Evolutionary conservation across 35 echinoderm and acorn worm genomes (phyloP).

Genomic region (Apostichopus californicus): DNA sequence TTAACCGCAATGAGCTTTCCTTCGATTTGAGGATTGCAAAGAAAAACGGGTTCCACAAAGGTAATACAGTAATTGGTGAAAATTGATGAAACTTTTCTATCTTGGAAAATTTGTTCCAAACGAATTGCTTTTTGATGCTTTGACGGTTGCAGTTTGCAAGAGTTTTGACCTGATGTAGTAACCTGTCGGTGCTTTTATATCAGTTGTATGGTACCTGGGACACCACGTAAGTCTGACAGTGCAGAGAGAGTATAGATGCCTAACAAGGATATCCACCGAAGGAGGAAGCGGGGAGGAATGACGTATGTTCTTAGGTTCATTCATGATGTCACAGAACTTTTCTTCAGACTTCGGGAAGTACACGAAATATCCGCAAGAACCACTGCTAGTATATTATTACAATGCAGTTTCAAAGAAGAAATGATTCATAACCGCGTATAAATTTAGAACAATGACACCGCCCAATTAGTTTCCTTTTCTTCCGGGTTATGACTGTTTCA

Average conservation of each 20-base stretch:
- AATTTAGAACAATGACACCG: not conserved
- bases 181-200: conserved; percentile 33
- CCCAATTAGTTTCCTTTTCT: too few species aligned
- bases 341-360: not conserved
- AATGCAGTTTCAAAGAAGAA: not conserved
- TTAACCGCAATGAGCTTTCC: too few species aligned
- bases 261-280: not conserved
- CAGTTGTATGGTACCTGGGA: conserved; percentile 20
- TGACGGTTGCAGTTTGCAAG: not conserved
- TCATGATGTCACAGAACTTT: too few species aligned
- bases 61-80: too few species aligned
- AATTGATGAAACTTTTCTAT: too few species aligned
- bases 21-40: too few species aligned
- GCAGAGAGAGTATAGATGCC: not conserved
- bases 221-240: not conserved
- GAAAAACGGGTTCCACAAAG: too few species aligned
- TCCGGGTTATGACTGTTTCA: too few species aligned
- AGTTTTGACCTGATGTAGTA: not conserved
- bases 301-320: too few species aligned
- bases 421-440: not conserved
- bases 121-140: not conserved
- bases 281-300: not conserved
- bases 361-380: not conserved
- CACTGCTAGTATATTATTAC: not conserved
- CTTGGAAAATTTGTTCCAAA: too few species aligned